Evolutionary conservation across 2,113 vertebrate species (phyloP), one percentile per base, ranked within the genome.

Genomic region (Zapus hudsonius): DNA sequence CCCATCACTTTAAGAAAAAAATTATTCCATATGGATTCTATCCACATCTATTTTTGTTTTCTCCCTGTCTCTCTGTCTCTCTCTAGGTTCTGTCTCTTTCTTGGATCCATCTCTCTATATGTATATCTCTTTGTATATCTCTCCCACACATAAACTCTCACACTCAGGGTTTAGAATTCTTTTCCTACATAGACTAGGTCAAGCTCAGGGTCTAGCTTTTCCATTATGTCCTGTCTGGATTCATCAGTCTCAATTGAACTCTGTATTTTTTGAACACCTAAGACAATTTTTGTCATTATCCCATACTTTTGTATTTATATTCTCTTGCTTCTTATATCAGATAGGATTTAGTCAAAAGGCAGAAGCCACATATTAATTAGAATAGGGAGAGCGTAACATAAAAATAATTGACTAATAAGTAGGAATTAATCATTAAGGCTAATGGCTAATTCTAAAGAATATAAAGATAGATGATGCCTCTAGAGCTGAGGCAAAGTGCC

Each of bases 361-460:
- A 57, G 38, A 94, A 88, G 44, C 12, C 7, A 90, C 55, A 89
- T 4, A 91, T 36, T 70, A 95, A 94, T 79, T 89, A 89, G 52
- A 75, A 84, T 42, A 69, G 15, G 20, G 33, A 69, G 78, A 57
- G 63, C 81, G 93, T 81, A 94, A 91, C 66, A 66, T 63, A 82
- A 80, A 87, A 74, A 78, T 86, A 79, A 78, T 82, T 85, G 94
- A 87, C 40, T 74, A 92, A 69, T 82, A 88, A 88, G 17, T 85
- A 19, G 25, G 75, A 7, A 25, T 76, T 72, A 92, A 73, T 3
- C 91, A 44, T 42, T 64, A 78, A 33, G 78, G 44, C 9, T 80
- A 64, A 84, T 67, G 17, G 44, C 59, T 84, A 52, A 93, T 59
- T 94, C 42, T 75, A 81, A 95, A 92, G 20, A 94, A 74, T 55